Evolutionary conservation across 1,140 invertebrate genomes (phyloP).

Genomic region (Camponotus floridanus): DNA sequence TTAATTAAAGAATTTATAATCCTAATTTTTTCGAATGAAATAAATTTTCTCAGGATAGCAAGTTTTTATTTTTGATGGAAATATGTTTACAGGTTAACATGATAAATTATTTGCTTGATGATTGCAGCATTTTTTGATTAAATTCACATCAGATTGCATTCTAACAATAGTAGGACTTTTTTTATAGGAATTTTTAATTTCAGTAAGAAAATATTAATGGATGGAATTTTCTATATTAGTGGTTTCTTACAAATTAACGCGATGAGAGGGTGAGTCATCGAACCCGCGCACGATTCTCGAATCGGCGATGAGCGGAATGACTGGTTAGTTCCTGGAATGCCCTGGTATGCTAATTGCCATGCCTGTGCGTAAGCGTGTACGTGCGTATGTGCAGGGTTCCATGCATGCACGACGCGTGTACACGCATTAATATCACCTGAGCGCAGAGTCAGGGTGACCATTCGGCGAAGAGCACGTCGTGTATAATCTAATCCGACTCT

Average conservation of each 20-base stretch:
- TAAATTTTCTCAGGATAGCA: not conserved
- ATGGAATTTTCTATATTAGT: not conserved
- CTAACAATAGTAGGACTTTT: not conserved
- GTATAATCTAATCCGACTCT: conserved; percentile 60
- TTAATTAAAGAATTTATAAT: no score
- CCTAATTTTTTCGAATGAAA: no score
- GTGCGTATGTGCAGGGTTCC: conserved; percentile 62
- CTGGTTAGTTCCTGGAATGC: conserved; percentile 79
- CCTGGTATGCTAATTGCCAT: conserved; percentile 84
- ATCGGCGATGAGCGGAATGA: conserved; percentile 49
- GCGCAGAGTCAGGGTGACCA: conserved; percentile 25
- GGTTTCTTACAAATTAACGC: not conserved
- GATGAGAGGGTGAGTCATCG: conserved; percentile 52
- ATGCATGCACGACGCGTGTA: conserved; percentile 65
- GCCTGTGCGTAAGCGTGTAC: conserved; percentile 51
- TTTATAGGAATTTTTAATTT: not conserved
- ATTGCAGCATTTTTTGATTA: not conserved
- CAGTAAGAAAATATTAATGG: not conserved
- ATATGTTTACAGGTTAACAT: not conserved
- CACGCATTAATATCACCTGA: conserved; percentile 37
- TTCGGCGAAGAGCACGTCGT: conserved; percentile 41
- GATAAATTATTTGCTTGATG: not conserved
- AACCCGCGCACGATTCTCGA: conserved; percentile 38
- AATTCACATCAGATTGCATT: not conserved
- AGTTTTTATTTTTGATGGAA: not conserved